Base-by-base conservation (phyloP, 2,113 vertebrate species). In the Rousettus leschenaultii region DNA sequence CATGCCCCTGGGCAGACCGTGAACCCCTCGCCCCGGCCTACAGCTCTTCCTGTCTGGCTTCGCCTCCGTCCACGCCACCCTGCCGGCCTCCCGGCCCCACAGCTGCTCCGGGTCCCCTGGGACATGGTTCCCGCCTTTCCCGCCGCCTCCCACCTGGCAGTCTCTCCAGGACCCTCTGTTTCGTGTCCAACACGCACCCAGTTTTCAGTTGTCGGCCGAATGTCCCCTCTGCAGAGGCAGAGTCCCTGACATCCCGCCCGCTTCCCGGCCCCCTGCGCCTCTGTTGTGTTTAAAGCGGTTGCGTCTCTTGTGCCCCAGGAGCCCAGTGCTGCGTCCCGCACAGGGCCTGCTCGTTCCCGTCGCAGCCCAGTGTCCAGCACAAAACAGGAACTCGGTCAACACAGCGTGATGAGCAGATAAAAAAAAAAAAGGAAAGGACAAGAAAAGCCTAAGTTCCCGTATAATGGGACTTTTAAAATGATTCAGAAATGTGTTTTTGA, bases 301-400 rank as follows among this genome's bases (percentile, higher is more conserved):
- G 48, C 10, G 30, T 45, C 86, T 26, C 7, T 16, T 13, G 48
- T 7, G 19, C 55, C 35, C 7, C 19, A 4, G 70, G 55, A 6
- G 26, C 33, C 57, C 66, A 4, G 12, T 2, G 8, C 57, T 4
- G 21, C 40, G 2, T 21, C 3, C 0, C 22, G n/a, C n/a, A 12
- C 15, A 7, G 77, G 61, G 40, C 13, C 66, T 16, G 33, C 55
- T 24, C 24, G 43, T 11, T 30, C n/a, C n/a, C 26, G 0, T 6
- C 3, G 3, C 2, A 16, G 14, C 65, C 30, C 61, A 8, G 35
- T 0, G 1, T 59, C 57, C 4, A 18, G 59, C 48, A 30, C 86
- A 5, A n/a, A 75, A 35, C 48, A 30, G 78, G 48, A 57, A n/a
- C 77, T 28, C 16, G 12, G 6, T 1, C 6, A 35, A 28, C 40